A percentile compares a stretch with the other conserved stretches of the same genome.
Evolutionary conservation across 2,888 invertebrate genomes (phyloP).

Genomic region (Meiosimyza platycephala): DNA sequence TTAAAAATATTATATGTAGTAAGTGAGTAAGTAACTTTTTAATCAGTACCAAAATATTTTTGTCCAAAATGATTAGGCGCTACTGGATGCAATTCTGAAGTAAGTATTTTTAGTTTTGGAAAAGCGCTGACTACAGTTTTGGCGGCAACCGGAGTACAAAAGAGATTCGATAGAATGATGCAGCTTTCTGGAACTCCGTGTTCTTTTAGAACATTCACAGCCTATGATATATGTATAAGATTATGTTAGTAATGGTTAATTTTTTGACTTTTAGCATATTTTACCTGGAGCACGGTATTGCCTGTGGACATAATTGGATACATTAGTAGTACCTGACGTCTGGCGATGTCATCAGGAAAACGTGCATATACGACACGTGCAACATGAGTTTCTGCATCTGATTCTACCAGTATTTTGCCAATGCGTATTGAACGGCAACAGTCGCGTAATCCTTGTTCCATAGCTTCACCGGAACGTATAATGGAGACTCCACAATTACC

Average conservation of each 20-base stretch:
- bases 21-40: slow-evolving; percentile 35
- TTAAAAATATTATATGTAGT: too few species aligned
- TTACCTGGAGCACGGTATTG: slow-evolving; percentile 87
- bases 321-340: slow-evolving; percentile 91
- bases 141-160: slow-evolving; percentile 93
- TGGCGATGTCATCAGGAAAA: slow-evolving; percentile 94
- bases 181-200: slow-evolving; percentile 94
- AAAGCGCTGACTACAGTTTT: slow-evolving; percentile 85
- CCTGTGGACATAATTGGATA: slow-evolving; percentile 99
- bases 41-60: slow-evolving; percentile 99
- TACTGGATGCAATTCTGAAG: slow-evolving; percentile 93
- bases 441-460: slow-evolving; percentile 94
- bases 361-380: slow-evolving; percentile 97
- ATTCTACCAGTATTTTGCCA: slow-evolving; percentile 97
- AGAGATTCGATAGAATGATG: slow-evolving; percentile 96
- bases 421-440: slow-evolving; percentile 98
- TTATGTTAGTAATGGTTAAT: background rate
- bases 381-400: slow-evolving; percentile 95
- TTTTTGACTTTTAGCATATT: slow-evolving; percentile 1
- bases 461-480: slow-evolving; percentile 93
- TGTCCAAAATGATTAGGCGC: slow-evolving; percentile 98
- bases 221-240: slow-evolving; percentile 72
- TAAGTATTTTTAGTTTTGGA: slow-evolving; percentile 93
- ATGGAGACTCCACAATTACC: slow-evolving; percentile 99
- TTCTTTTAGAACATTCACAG: slow-evolving; percentile 92